Base-by-base conservation (phyloP, 2,113 vertebrate genomes). In the Garra rufa region DNA sequence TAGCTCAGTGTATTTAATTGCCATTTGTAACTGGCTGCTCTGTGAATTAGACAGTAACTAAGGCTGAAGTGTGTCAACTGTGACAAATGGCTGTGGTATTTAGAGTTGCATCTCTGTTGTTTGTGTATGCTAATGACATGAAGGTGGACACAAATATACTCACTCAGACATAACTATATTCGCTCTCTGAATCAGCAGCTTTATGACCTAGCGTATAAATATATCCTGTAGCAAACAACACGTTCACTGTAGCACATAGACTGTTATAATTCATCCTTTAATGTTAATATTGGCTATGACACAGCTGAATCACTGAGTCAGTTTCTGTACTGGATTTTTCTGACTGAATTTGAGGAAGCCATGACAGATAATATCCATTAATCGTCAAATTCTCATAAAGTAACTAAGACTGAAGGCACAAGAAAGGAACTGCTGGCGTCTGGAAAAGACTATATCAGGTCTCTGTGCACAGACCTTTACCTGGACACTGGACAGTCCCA, bases 31-130 rank as follows among this genome's bases (percentile, higher is more conserved):
- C 38, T 15, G n/a, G 17, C 19, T 21, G 73, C 50, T 43, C 41
- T 14, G 28, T 69, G 67, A 65, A 46, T 70, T 17, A 46, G 15
- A 61, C 19, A 41, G 24, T 57, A 71, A 61, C 59, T 48, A 28
- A 80, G 65, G 41, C 59, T 67, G 77, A 80, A 48, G 14, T 44
- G 57, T 28, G 77, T 48, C 67, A 65, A 80, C 41, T 67, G 26
- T 67, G 59, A 65, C 59, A 30, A 80, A 80, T 65, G 26, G 43
- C 59, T 65, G 26, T 80, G 59, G 15, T 67, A 80, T 80, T 67
- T 67, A 67, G 24, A 65, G 43, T 21, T 80, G 77, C 59, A 65
- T 48, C 59, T 80, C 77, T 70, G 19, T 55, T 81, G 44, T 70
- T 41, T 44, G 46, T 52, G 70, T 81, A 55, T 55, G 46, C 44